Evolutionary conservation across 2,797 vertebrate genomes (phyloP).

Genomic region (Yasuhikotakia modesta): DNA sequence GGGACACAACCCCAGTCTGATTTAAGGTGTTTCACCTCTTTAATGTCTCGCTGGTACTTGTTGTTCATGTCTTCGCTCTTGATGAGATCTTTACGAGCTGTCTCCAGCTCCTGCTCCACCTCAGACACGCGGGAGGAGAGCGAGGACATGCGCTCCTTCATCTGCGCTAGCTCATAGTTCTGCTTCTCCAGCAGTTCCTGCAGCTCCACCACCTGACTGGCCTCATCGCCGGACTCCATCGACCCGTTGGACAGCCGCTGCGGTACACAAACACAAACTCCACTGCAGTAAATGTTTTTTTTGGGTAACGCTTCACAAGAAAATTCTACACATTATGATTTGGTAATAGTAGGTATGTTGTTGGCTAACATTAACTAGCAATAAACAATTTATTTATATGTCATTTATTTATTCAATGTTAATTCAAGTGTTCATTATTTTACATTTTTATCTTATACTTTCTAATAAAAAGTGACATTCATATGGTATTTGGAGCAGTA

Average conservation of each 20-base stretch:
- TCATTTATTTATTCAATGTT: too few species aligned
- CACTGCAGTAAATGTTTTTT: neutral
- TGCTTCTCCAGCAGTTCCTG: constrained; percentile 98
- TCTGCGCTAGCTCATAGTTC: constrained; percentile 97
- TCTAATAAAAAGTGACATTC: too few species aligned
- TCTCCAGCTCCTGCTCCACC: constrained; percentile 96
- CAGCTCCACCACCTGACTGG: constrained; percentile 93
- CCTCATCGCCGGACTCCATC: constrained; percentile 91
- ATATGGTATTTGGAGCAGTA: too few species aligned
- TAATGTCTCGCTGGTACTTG: constrained; percentile 97
- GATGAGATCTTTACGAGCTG: constrained; percentile 94
- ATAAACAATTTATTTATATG: too few species aligned
- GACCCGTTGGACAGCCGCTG: constrained; percentile 95
- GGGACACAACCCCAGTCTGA: neutral
- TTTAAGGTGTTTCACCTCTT: constrained; percentile 84
- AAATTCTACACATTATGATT: too few species aligned
- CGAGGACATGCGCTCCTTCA: constrained; percentile 96
- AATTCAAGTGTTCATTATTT: too few species aligned
- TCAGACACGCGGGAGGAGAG: constrained; percentile 93
- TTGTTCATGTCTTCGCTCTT: constrained; percentile 97
- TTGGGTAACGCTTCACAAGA: neutral
- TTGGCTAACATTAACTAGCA: too few species aligned
- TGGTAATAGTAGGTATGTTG: too few species aligned
- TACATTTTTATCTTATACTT: too few species aligned
- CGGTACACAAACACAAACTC: constrained; percentile 7